Evolutionary conservation across 2,888 invertebrate genomes (phyloP).

Genomic region (Netelia melanura): DNA sequence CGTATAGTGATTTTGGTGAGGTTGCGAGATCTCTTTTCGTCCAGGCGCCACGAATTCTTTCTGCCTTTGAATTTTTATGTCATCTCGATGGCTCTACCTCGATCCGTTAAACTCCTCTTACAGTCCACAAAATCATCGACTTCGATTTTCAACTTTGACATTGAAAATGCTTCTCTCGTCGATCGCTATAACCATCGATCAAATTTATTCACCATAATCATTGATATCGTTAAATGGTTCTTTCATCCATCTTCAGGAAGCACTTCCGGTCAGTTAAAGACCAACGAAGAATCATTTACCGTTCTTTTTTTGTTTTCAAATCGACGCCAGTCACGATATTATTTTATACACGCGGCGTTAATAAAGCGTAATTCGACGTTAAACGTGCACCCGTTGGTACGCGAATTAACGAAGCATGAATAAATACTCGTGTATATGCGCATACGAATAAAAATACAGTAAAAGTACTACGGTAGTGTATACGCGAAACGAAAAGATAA

Average conservation of each 20-base stretch:
- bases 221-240: not conserved
- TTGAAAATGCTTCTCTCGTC: not conserved
- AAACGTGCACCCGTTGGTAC: not conserved
- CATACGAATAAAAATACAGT: not conserved
- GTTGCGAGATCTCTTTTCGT: conserved; percentile 1
- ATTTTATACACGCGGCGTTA: conserved; percentile 6
- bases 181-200: not conserved
- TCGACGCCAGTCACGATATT: not conserved
- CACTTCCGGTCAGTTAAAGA: no score
- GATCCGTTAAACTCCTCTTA: not conserved
- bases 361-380: conserved; percentile 34
- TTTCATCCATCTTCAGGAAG: no score
- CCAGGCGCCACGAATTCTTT: not conserved
- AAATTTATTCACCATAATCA: not conserved
- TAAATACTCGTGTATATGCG: not conserved
- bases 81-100: not conserved
- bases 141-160: not conserved
- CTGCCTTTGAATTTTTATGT: not conserved
- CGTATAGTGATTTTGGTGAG: conserved; percentile 30
- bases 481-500: conserved; percentile 20
- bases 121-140: no score
- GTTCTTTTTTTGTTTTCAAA: not conserved
- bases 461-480: conserved; percentile 12
- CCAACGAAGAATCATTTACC: no score
- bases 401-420: conserved; percentile 9